Evolutionary conservation across 2,888 invertebrate genomes (phyloP).

Genomic region (Drosophila quinaria): DNA sequence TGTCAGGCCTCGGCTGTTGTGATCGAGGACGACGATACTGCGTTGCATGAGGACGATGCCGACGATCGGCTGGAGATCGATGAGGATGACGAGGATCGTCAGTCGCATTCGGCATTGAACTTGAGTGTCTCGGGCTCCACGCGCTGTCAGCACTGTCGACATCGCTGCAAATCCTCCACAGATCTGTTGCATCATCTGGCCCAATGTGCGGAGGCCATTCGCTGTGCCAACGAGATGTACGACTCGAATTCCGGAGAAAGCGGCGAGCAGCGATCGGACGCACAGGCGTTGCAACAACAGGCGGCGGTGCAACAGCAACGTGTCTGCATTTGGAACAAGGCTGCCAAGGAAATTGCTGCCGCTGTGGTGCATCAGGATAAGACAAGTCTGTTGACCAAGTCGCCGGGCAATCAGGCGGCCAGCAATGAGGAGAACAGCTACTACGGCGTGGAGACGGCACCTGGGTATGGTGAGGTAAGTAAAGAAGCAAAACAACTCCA

Average conservation of each 20-base stretch:
- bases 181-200: slow-evolving; percentile 92
- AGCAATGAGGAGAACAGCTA: slow-evolving; percentile 85
- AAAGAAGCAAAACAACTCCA: background rate
- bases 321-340: slow-evolving; percentile 93
- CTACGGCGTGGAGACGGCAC: slow-evolving; percentile 86
- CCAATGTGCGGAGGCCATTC: slow-evolving; percentile 88
- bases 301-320: slow-evolving; percentile 88
- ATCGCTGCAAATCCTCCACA: slow-evolving; percentile 93
- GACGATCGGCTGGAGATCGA: slow-evolving; percentile 83
- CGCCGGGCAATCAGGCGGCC: slow-evolving; percentile 54
- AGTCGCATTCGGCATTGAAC: slow-evolving; percentile 86
- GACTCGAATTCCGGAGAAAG: slow-evolving; percentile 85
- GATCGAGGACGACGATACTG: slow-evolving; percentile 74
- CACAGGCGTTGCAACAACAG: slow-evolving; percentile 84
- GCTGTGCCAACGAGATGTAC: slow-evolving; percentile 84
- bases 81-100: slow-evolving; percentile 83
- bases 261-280: slow-evolving; percentile 75
- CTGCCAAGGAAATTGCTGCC: slow-evolving; percentile 85
- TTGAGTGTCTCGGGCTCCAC: slow-evolving; percentile 88
- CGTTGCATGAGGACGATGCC: slow-evolving; percentile 77
- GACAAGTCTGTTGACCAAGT: slow-evolving; percentile 46
- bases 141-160: slow-evolving; percentile 94
- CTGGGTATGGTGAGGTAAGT: slow-evolving; percentile 86
- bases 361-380: slow-evolving; percentile 59
- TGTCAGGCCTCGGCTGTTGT: slow-evolving; percentile 86